These are phyloP conservation scores for Lacerta agilis DNA, from an alignment of 2,797 vertebrate genomes.

Conservation along the genomic window DNA sequence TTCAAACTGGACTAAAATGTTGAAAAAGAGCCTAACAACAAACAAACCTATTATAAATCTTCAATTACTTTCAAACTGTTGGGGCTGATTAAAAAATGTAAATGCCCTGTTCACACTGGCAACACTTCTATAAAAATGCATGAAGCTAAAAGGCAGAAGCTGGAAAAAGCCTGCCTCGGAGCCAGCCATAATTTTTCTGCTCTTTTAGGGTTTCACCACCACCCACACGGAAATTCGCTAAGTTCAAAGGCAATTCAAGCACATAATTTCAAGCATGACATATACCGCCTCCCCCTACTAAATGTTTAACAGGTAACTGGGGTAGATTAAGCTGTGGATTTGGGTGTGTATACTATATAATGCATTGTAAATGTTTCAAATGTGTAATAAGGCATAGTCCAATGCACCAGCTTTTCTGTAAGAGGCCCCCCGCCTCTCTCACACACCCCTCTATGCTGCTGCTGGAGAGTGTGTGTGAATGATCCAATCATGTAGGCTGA, in stretches of 20 bases:
- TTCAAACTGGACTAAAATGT: constrained; percentile 73
- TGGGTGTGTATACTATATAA: background rate
- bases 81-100: constrained; percentile 75
- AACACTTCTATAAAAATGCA: constrained; percentile 70
- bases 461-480: background rate
- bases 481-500: background rate
- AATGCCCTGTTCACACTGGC: constrained; percentile 66
- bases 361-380: background rate
- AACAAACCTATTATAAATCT: constrained; percentile 74
- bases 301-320: background rate
- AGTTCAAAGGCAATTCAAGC: constrained; percentile 26
- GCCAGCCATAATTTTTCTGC: constrained; percentile 37
- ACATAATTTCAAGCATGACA: constrained; percentile 1
- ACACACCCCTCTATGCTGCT: background rate
- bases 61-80: constrained; percentile 76
- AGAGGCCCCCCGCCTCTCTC: background rate
- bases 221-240: constrained; percentile 1
- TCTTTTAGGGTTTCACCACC: background rate
- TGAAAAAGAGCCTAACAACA: constrained; percentile 43
- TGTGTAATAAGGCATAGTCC: background rate
- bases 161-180: constrained; percentile 56
- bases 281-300: background rate
- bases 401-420: background rate
- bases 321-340: background rate
- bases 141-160: constrained; percentile 66